Base-by-base conservation (phyloP, 2,888 invertebrate genomes). In the Leptinotarsa haldemani region DNA sequence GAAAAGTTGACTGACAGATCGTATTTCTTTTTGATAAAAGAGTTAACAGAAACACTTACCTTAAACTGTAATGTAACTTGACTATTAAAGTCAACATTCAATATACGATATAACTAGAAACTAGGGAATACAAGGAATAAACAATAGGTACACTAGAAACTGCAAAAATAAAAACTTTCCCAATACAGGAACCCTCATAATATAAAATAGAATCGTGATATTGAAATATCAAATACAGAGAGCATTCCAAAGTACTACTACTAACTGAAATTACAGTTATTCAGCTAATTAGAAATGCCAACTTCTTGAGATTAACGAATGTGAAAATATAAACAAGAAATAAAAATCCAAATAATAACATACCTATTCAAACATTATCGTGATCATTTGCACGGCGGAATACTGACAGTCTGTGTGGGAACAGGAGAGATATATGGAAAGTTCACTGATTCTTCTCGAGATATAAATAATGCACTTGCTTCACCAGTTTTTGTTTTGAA, bases 401-500 rank as follows among this genome's bases (percentile, higher is more conserved):
- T 16, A 7, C 50, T 50, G 50, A 22, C 56, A 22, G 22, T 25
- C 56, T 22, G 13, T 56, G 56, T 15, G 22, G 22, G 2, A 22
- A 22, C 20, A 9, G 22, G 20, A 12, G 22, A 56, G 13, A 56
- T 61, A 3, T n/a, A 12, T 56, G 56, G 56, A 61, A 40, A 5
- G 4, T 30, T 16, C 13, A 9, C n/a, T n/a, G 7, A 61, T 61
- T 61, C 61, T 61, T 61, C 40, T 61, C 4, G 40, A 61, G 40
- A 40, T 15, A 40, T 30, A 61, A 30, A n/a, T 61, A 40, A 61
- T n/a, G 25, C 40, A 61, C 61, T 61, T n/a, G 61, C 13, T n/a
- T n/a, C 61, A 61, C 61, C 61, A 61, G 61, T 61, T 61, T 61
- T 61, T 61, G n/a, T 61, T 40, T 40, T 16, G 25, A 61, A 61